These are phyloP conservation scores for Callaeas wilsoni DNA, from an alignment of 2,113 vertebrate species.

Conservation along the genomic window DNA sequence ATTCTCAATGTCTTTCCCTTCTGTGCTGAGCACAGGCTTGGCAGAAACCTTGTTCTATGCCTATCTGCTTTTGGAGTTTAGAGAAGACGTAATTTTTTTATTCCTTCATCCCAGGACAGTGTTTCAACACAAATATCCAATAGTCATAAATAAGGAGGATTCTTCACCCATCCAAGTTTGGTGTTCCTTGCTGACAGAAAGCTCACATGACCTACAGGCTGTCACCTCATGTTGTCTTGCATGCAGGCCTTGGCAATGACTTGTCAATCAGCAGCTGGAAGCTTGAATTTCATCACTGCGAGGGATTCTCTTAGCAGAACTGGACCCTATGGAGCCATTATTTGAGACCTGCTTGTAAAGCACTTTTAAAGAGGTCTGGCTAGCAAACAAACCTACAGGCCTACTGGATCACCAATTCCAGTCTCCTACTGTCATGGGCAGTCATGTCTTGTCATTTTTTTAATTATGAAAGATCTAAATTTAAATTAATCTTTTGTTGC, in stretches of 20 bases:
- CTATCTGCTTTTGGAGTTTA: background rate
- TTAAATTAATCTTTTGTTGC: background rate
- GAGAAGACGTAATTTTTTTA: background rate
- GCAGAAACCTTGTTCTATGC: background rate
- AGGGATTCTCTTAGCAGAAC: background rate
- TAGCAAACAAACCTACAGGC: background rate
- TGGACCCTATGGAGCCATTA: background rate
- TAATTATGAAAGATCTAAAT: background rate
- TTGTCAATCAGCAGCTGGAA: background rate
- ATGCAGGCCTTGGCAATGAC: background rate
- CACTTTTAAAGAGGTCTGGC: background rate
- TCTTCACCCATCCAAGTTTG: background rate
- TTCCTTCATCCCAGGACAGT: background rate
- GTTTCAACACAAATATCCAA: background rate
- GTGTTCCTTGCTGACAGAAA: background rate
- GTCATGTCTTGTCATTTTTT: background rate
- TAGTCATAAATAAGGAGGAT: background rate
- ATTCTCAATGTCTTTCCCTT: background rate
- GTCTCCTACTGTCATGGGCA: background rate
- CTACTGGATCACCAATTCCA: background rate
- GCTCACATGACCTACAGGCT: background rate
- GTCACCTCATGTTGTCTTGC: background rate
- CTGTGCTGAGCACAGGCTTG: background rate
- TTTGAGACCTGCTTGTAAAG: background rate
- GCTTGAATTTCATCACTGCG: background rate